Percentiles rank a stretch among this genome's conserved stretches.
These are phyloP conservation scores for Phainopepla nitens DNA, from an alignment of 2,113 vertebrate species.

Conservation along the genomic window DNA sequence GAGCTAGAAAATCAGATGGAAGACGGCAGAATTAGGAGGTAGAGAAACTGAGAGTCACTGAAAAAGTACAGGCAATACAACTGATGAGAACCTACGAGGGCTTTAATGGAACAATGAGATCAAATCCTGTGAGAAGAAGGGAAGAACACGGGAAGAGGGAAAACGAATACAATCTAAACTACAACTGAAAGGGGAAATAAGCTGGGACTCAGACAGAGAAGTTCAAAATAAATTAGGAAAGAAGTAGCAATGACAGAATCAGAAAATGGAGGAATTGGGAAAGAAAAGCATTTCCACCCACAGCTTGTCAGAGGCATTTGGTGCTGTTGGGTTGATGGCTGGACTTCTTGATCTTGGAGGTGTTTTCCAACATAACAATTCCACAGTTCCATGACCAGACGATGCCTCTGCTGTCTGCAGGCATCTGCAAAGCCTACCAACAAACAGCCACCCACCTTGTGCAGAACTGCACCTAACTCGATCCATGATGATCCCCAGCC, in stretches of 20 bases:
- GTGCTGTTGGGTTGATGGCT: accelerated
- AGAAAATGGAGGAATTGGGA: neutral
- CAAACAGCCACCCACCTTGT: neutral
- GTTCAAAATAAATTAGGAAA: neutral
- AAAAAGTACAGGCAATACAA: neutral
- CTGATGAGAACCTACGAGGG: neutral
- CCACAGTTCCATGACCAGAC: neutral
- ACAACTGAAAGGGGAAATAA: neutral
- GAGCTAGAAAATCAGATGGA: neutral
- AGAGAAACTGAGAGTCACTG: neutral
- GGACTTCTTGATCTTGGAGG: neutral
- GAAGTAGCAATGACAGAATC: neutral
- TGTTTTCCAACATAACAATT: neutral
- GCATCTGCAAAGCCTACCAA: neutral
- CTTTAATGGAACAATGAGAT: neutral
- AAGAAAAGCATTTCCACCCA: neutral
- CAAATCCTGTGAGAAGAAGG: neutral
- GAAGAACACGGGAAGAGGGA: neutral
- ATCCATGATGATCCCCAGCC: neutral
- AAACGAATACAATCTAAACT: neutral
- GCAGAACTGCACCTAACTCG: neutral
- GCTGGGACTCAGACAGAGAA: neutral
- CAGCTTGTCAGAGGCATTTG: neutral
- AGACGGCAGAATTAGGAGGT: neutral
- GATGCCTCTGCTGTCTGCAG: neutral